phyloP scores from a whole-genome alignment of 1,140 invertebrate genomes.

The Lasioglossum baleicum region DNA sequence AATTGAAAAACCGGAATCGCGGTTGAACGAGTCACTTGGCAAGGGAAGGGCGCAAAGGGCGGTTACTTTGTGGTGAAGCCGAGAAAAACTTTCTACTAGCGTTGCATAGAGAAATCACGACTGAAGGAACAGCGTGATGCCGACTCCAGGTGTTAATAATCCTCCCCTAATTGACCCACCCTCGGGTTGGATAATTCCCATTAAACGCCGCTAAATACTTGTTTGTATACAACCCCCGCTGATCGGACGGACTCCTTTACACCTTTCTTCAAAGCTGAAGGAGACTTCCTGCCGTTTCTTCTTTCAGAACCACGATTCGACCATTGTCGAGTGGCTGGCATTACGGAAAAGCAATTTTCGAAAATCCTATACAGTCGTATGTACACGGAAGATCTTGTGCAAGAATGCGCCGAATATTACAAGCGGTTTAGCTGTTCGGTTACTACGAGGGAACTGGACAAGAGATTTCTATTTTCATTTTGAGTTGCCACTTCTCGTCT shows the following conservation, averaged over 20 bases:
- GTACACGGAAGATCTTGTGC: too few relatives aligned
- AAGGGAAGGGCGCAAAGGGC: conserved; percentile 16
- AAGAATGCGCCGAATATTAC: too few relatives aligned
- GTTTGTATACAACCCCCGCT: conserved; percentile 74
- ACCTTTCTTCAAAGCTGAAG: conserved; percentile 54
- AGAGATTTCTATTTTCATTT: too few relatives aligned
- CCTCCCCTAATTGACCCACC: conserved; percentile 74
- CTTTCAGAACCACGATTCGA: not conserved
- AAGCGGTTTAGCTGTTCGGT: too few relatives aligned
- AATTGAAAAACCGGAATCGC: conserved; percentile 71
- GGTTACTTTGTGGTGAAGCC: conserved; percentile 42
- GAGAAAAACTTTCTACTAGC: conserved; percentile 44
- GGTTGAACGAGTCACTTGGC: conserved; percentile 62
- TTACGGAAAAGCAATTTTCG: not conserved
- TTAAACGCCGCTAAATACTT: conserved; percentile 77
- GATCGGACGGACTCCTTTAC: conserved; percentile 64
- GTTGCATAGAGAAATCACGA: conserved; percentile 48
- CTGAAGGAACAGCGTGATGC: conserved; percentile 72
- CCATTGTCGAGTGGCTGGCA: not conserved
- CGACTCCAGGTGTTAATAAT: conserved; percentile 78
- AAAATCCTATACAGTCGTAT: too few relatives aligned
- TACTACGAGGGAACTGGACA: too few relatives aligned
- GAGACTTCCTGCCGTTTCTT: conserved; percentile 27
- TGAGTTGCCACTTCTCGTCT: too few relatives aligned
- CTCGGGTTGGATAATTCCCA: conserved; percentile 68